Conservation (phyloP, 2,888 invertebrate genomes). For the Catocala sponsa region DNA sequence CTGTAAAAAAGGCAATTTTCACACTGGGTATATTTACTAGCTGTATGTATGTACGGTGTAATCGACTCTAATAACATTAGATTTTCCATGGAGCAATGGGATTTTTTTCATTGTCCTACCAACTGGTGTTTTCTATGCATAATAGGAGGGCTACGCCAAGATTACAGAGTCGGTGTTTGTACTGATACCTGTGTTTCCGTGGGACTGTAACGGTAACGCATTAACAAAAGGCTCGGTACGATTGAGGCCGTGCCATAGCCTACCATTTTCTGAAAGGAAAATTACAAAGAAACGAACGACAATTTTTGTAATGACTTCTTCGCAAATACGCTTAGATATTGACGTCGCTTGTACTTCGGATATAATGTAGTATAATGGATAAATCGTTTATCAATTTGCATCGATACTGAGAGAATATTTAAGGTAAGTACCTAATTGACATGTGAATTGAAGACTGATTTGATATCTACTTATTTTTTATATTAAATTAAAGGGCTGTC, state of each 20-base stretch:
- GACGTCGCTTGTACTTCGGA: constrained; percentile 24
- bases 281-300: constrained; percentile 67
- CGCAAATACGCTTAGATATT: constrained; percentile 29
- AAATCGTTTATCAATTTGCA: not conserved
- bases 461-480: too few species aligned
- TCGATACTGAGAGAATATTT: not conserved
- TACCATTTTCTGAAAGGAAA: constrained; percentile 69
- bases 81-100: constrained; percentile 76
- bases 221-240: constrained; percentile 74
- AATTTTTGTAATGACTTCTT: constrained; percentile 52
- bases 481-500: too few species aligned
- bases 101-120: constrained; percentile 78
- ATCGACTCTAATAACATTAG: constrained; percentile 72
- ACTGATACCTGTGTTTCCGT: constrained; percentile 76
- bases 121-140: constrained; percentile 78
- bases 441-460: not conserved
- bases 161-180: constrained; percentile 74
- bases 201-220: constrained; percentile 73
- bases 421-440: too few species aligned
- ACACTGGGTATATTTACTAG: constrained; percentile 45
- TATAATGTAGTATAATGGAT: not conserved
- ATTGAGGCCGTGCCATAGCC: constrained; percentile 57
- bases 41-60: constrained; percentile 59
- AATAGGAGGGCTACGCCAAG: constrained; percentile 68
- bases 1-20: constrained; percentile 64